Evolutionary conservation across 2,888 invertebrate genomes (phyloP).

Genomic region (Lasioglossum oenotherae): DNA sequence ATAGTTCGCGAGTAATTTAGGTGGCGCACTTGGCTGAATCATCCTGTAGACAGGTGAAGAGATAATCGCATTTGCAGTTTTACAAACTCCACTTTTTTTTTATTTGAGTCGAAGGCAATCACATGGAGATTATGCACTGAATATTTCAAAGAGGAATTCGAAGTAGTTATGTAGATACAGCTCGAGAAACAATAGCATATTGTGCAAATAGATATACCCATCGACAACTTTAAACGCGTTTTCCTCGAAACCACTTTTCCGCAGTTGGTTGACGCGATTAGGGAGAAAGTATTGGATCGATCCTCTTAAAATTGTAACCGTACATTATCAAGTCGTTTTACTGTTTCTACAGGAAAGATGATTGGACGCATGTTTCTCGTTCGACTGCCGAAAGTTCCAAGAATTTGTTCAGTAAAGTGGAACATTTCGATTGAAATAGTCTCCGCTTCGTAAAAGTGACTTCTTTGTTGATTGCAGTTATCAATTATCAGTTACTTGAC

Average conservation of each 20-base stretch:
- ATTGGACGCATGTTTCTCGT: neutral
- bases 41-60: too few relatives aligned
- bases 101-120: neutral
- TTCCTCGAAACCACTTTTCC: neutral
- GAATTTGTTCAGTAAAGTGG: neutral
- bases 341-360: neutral
- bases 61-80: neutral
- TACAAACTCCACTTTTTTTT: neutral
- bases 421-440: too few relatives aligned
- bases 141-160: neutral
- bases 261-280: neutral
- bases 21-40: neutral
- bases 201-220: neutral
- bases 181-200: neutral
- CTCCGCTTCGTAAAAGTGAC: too few relatives aligned
- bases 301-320: neutral
- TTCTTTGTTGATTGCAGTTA: too few relatives aligned
- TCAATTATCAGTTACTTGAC: too few relatives aligned
- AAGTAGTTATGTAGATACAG: neutral
- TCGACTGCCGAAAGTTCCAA: neutral
- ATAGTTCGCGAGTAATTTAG: neutral
- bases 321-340: neutral
- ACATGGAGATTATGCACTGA: neutral
- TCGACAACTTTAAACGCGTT: neutral
- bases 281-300: neutral